phyloP scores from a whole-genome alignment of 2,797 vertebrate genomes.

The Brachyrhaphis roseni region DNA sequence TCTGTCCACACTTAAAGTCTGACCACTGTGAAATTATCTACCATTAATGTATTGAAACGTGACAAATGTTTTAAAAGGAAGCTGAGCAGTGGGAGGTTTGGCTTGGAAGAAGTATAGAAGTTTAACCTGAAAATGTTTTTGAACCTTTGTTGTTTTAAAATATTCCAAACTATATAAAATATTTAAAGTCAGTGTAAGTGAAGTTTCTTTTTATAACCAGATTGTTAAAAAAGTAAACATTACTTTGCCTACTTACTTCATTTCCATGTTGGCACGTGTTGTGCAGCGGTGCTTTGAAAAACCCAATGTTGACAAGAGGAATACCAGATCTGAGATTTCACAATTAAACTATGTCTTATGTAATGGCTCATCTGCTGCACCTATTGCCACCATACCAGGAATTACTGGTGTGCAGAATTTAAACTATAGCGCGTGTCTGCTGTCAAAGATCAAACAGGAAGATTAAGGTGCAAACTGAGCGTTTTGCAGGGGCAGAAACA shows the following conservation, averaged over 20 bases:
- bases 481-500: slow-evolving; percentile 25
- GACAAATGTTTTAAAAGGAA: not conserved
- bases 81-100: not conserved
- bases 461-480: slow-evolving; percentile 37
- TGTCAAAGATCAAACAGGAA: slow-evolving; percentile 50
- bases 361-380: slow-evolving; percentile 28
- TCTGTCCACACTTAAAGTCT: not conserved
- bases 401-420: slow-evolving; percentile 23
- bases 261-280: slow-evolving; percentile 26
- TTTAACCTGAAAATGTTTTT: not conserved
- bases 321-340: slow-evolving; percentile 9
- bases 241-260: not conserved
- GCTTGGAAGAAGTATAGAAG: not conserved
- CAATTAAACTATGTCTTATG: slow-evolving; percentile 25
- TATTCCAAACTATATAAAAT: not conserved
- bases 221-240: slow-evolving; percentile 16
- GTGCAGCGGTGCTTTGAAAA: slow-evolving; percentile 45
- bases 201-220: slow-evolving; percentile 24
- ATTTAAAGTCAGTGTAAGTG: not conserved
- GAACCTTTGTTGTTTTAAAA: not conserved
- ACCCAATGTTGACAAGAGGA: slow-evolving; percentile 34
- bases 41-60: not conserved
- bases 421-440: slow-evolving; percentile 17
- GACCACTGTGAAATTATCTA: not conserved
- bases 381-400: slow-evolving; percentile 23